These are phyloP conservation scores for Barnardius zonarius DNA, from an alignment of 2,113 vertebrate species.

Conservation along the genomic window DNA sequence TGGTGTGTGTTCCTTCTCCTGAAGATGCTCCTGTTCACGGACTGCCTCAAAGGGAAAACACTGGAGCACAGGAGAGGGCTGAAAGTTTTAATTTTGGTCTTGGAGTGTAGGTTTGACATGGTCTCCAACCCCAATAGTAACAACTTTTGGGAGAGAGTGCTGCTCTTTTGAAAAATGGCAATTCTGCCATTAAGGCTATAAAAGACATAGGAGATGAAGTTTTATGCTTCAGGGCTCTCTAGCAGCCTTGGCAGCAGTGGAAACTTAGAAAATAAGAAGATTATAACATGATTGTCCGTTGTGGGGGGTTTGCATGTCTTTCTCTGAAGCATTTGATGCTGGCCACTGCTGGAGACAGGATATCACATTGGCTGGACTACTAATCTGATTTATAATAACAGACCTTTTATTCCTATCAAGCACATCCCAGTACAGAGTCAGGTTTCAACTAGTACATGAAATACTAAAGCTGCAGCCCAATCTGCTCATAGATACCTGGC, in stretches of 20 bases:
- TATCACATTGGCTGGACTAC: slow-evolving; percentile 34
- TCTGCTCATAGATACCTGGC: not conserved
- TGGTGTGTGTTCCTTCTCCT: not conserved
- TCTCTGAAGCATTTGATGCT: slow-evolving; percentile 22
- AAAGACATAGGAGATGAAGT: not conserved
- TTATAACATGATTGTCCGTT: not conserved
- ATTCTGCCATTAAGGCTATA: not conserved
- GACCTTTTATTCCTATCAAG: slow-evolving; percentile 55
- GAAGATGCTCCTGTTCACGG: not conserved
- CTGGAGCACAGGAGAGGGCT: not conserved
- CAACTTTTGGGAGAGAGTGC: not conserved
- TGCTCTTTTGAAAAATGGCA: not conserved
- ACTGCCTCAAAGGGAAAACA: not conserved
- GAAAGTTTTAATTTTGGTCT: not conserved
- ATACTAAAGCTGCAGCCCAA: not conserved
- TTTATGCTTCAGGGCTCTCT: not conserved
- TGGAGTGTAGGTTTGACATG: rapidly evolving
- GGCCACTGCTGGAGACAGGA: slow-evolving; percentile 30
- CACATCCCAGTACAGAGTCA: not conserved
- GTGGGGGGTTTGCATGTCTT: not conserved
- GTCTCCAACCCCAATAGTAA: not conserved
- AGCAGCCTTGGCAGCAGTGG: not conserved
- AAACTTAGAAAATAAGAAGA: slow-evolving; percentile 9
- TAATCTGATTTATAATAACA: slow-evolving; percentile 61
- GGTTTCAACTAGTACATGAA: slow-evolving; percentile 39